These are phyloP conservation scores for Caenorhabditis briggsae DNA, from an alignment of 1,140 invertebrate genomes.

Conservation along the genomic window DNA sequence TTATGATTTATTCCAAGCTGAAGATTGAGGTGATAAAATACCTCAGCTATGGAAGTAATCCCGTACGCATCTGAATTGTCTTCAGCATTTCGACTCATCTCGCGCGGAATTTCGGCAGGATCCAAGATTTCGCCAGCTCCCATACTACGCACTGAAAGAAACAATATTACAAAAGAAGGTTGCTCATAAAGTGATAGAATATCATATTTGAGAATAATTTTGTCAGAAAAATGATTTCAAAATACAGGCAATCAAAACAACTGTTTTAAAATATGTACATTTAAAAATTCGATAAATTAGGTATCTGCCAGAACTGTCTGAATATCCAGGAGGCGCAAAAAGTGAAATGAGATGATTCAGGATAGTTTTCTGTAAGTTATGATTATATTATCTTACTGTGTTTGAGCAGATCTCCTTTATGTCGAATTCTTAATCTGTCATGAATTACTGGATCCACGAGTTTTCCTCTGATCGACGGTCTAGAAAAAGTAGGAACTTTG, in stretches of 20 bases:
- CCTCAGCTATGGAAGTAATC: constrained; percentile 12
- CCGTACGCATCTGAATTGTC: constrained; percentile 2
- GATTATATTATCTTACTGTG: constrained; percentile 15
- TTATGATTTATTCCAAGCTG: background rate
- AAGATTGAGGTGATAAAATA: background rate
- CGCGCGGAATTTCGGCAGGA: constrained; percentile 1
- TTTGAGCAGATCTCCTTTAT: background rate
- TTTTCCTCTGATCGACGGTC: constrained; percentile 14
- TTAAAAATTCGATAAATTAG: too few relatives aligned
- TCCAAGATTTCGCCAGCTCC: constrained; percentile 12
- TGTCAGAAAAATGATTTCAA: too few relatives aligned
- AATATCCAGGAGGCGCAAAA: too few relatives aligned
- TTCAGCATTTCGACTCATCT: constrained; percentile 11
- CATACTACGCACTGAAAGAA: constrained; percentile 23
- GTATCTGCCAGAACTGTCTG: too few relatives aligned
- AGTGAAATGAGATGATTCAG: too few relatives aligned
- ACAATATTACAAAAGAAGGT: background rate
- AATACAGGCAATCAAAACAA: too few relatives aligned
- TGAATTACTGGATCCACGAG: constrained; percentile 14
- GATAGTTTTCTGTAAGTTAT: background rate
- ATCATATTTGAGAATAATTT: too few relatives aligned
- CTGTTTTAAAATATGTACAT: too few relatives aligned
- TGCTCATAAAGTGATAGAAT: too few relatives aligned
- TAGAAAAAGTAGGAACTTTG: background rate
- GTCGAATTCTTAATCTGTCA: background rate